phyloP scores from a whole-genome alignment of 2,888 invertebrate species.

The Acleris holmiana region DNA sequence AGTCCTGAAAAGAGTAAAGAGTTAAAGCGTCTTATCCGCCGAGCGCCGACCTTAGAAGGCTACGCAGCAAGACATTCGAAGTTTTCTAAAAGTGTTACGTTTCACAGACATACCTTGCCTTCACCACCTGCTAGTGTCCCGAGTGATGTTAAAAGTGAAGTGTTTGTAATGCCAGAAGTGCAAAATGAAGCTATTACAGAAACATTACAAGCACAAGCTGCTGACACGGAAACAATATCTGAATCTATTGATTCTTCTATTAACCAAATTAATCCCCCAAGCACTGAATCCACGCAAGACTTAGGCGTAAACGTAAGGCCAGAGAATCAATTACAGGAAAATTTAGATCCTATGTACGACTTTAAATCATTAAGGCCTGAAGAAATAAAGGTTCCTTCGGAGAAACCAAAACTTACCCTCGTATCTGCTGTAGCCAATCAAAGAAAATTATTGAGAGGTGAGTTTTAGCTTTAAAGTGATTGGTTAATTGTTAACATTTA shows the following conservation, averaged over 20 bases:
- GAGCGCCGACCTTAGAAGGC: slow-evolving; percentile 94
- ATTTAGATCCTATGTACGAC: slow-evolving; percentile 64
- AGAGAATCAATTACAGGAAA: slow-evolving; percentile 63
- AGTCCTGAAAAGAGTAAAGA: slow-evolving; percentile 83
- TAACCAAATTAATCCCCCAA: slow-evolving; percentile 51
- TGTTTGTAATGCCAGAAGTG: slow-evolving; percentile 69
- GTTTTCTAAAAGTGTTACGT: slow-evolving; percentile 94
- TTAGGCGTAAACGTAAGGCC: slow-evolving; percentile 59
- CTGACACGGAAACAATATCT: slow-evolving; percentile 24
- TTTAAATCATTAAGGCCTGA: slow-evolving; percentile 76
- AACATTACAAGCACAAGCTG: slow-evolving; percentile 50
- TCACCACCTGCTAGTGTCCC: slow-evolving; percentile 88
- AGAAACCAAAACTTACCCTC: slow-evolving; percentile 82
- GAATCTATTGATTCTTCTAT: slow-evolving; percentile 36
- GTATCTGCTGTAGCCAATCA: slow-evolving; percentile 85
- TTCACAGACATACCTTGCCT: slow-evolving; percentile 92
- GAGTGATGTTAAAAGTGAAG: slow-evolving; percentile 60
- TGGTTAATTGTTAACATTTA: slow-evolving; percentile 5
- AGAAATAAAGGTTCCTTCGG: slow-evolving; percentile 81
- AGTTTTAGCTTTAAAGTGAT: slow-evolving; percentile 38
- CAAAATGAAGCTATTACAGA: slow-evolving; percentile 43
- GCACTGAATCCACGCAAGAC: slow-evolving; percentile 47
- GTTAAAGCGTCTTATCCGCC: slow-evolving; percentile 86
- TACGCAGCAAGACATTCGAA: slow-evolving; percentile 95
- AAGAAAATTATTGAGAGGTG: slow-evolving; percentile 84